These are phyloP conservation scores for Rhadinocentrus ornatus DNA, from an alignment of 2,797 vertebrate genomes.

Conservation along the genomic window DNA sequence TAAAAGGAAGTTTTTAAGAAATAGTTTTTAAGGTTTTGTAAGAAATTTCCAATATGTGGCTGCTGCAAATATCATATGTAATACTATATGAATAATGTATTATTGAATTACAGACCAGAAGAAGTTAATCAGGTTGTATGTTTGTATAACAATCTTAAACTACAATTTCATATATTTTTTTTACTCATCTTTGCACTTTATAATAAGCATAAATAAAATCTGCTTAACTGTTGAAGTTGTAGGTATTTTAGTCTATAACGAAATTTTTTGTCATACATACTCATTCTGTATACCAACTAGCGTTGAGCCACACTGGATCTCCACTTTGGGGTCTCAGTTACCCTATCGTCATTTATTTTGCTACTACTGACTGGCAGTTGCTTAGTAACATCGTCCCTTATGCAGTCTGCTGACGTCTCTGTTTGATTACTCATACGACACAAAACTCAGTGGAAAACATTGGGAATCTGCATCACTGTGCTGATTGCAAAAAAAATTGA, in stretches of 20 bases:
- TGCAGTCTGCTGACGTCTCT: neutral
- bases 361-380: conserved; percentile 1
- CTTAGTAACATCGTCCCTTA: neutral
- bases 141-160: no score
- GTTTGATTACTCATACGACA: neutral
- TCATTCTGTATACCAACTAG: neutral
- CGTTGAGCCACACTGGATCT: neutral
- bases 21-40: no score
- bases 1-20: neutral
- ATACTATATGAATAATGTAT: no score
- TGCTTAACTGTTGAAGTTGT: no score
- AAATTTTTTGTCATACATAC: neutral
- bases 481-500: neutral
- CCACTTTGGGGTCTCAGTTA: neutral
- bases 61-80: no score
- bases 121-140: no score
- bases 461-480: neutral
- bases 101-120: no score
- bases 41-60: no score
- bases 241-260: neutral
- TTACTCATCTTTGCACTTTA: no score
- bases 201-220: no score
- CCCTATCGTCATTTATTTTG: neutral
- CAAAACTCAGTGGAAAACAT: neutral
- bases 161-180: no score